A percentile compares a stretch with the other conserved stretches of the same genome.
These are phyloP conservation scores for Cranoglanis bouderius DNA, from an alignment of 2,113 vertebrate species.

Conservation along the genomic window DNA sequence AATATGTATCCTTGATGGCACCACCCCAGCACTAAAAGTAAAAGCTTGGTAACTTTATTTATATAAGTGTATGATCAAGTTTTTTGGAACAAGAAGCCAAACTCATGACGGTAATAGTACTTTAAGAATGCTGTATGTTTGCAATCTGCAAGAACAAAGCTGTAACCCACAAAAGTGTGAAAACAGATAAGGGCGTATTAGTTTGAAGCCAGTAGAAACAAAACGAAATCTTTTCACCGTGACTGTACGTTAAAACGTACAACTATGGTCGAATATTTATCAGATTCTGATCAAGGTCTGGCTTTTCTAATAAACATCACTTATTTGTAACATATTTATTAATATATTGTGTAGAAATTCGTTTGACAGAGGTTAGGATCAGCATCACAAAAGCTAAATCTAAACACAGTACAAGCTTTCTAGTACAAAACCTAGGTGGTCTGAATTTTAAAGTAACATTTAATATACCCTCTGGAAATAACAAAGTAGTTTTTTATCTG, in stretches of 20 bases:
- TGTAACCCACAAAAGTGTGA: neutral
- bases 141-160: neutral
- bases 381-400: neutral
- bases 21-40: neutral
- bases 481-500: slow-evolving; percentile 25
- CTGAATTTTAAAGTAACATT: neutral
- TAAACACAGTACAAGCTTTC: neutral
- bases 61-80: neutral
- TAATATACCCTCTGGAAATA: slow-evolving; percentile 13
- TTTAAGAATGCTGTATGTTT: neutral
- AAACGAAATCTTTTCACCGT: neutral
- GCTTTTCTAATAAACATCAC: neutral
- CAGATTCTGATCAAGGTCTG: neutral
- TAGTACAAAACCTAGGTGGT: neutral
- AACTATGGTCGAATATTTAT: neutral
- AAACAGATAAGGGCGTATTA: neutral
- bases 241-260: neutral
- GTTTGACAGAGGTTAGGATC: too few relatives aligned
- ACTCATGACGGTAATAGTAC: neutral
- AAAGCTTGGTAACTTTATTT: neutral
- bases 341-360: neutral
- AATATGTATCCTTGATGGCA: neutral
- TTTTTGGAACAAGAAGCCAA: neutral
- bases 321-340: neutral
- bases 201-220: neutral